phyloP scores from a whole-genome alignment of 2,797 vertebrate genomes.

The Rhinoraja longicauda region DNA sequence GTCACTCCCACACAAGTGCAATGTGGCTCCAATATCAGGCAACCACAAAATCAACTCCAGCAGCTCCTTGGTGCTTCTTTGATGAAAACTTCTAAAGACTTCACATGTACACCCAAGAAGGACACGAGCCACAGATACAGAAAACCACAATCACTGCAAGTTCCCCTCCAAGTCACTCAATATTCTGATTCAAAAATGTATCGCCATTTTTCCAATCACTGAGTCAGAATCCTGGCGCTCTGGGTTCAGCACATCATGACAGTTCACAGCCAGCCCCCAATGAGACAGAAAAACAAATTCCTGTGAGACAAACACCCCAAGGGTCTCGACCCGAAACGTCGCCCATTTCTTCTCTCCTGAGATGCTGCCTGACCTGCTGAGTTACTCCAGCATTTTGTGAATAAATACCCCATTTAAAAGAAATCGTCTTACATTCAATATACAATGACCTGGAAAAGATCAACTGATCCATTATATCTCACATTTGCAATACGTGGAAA shows the following conservation, averaged over 20 bases:
- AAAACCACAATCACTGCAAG: not conserved
- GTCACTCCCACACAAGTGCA: not conserved
- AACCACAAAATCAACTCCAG: not conserved
- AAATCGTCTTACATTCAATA: not conserved
- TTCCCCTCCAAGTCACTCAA: not conserved
- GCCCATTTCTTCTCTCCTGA: no score
- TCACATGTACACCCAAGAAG: not conserved
- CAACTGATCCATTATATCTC: not conserved
- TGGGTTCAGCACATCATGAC: not conserved
- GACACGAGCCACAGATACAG: not conserved
- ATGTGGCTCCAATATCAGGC: not conserved
- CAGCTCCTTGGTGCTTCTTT: not conserved
- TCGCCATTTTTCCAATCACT: not conserved
- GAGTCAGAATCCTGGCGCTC: no score
- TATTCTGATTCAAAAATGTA: not conserved
- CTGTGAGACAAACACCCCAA: not conserved
- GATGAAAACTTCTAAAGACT: not conserved
- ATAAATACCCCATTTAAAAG: not conserved
- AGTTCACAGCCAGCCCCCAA: not conserved
- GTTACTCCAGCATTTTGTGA: no score
- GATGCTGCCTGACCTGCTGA: no score
- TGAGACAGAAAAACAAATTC: not conserved
- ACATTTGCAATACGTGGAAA: not conserved
- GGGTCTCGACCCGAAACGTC: no score
- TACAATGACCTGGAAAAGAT: not conserved